Base-by-base conservation (phyloP, 2,797 vertebrate species). In the Heliangelus exortis region DNA sequence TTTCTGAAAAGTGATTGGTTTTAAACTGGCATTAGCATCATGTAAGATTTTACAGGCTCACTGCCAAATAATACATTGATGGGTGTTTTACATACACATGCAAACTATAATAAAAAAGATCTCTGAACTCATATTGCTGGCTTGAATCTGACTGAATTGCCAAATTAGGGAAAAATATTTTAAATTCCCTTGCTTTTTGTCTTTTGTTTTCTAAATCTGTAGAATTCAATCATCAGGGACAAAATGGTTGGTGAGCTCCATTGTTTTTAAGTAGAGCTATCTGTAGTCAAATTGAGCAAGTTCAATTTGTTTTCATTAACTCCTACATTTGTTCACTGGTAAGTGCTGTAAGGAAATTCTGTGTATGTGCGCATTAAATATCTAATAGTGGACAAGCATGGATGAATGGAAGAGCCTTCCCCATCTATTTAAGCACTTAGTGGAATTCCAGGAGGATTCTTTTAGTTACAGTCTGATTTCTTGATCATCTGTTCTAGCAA, bases 401-500 rank as follows among this genome's bases (percentile, higher is more conserved):
- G 48, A 63, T 86, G 59, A 90, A 87, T 76, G 55, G 45, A 69
- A 89, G 68, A 91, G 14, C 15, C 36, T 92, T 91, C 50, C 12
- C 33, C 25, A 45, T 78, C 72, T 90, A 58, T 91, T 92, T 92
- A 79, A 91, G 31, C 26, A 67, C 33, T 82, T 65, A 55, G 92
- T 91, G 71, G 47, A 87, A 72, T 91, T 93, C 51, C 55, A 69
- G 51, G 11, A 84, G 47, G 36, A 28, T 90, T 84, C 12, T 84
- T 63, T 71, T 39, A 43, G 45, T 57, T 90, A n/a, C 26, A 84
- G 66, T 76, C 34, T 75, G 54, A 78, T 87, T 95, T 83, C 94
- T 90, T 89, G 58, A 84, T 92, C 84, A 84, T 90, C 86, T 84
- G 6, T 92, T 96, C 91, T 84, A 66, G 48, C 58, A 92, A 90